These are phyloP conservation scores for Dicrostonyx torquatus DNA, from an alignment of 2,797 vertebrate species.

Conservation along the genomic window DNA sequence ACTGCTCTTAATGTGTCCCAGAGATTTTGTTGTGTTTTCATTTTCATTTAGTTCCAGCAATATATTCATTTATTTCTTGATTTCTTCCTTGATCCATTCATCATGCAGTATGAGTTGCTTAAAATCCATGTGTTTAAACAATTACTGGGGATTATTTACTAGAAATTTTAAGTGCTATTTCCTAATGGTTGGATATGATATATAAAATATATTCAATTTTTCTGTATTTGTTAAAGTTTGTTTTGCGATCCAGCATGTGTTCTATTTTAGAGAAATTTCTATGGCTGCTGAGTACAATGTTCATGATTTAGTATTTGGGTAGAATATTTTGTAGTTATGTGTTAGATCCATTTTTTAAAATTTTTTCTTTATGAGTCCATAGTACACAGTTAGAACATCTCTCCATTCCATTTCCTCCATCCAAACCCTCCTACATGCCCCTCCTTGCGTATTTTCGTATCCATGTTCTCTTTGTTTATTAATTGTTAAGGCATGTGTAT, in stretches of 20 bases:
- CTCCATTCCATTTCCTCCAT: background rate
- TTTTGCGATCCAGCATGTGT: background rate
- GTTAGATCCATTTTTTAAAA: background rate
- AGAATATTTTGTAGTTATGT: background rate
- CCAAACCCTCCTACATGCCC: background rate
- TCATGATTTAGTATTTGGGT: background rate
- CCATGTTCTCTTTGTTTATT: background rate
- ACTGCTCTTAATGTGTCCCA: background rate
- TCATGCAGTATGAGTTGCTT: background rate
- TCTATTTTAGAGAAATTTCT: background rate
- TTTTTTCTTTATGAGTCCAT: background rate
- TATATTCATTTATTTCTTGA: background rate
- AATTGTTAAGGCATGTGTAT: background rate
- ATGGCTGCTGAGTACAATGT: background rate
- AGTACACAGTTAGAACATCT: background rate
- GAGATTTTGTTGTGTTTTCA: background rate
- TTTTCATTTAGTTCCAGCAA: background rate
- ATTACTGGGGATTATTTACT: background rate
- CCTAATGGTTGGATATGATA: background rate
- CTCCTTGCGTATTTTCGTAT: background rate
- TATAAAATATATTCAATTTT: background rate
- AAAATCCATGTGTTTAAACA: background rate
- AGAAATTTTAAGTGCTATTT: background rate
- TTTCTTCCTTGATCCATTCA: background rate
- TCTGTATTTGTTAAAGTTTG: background rate